A percentile compares a stretch with the other conserved stretches of the same genome.
phyloP scores from a whole-genome alignment of 2,797 vertebrate genomes.

The Rachycentron canadum region DNA sequence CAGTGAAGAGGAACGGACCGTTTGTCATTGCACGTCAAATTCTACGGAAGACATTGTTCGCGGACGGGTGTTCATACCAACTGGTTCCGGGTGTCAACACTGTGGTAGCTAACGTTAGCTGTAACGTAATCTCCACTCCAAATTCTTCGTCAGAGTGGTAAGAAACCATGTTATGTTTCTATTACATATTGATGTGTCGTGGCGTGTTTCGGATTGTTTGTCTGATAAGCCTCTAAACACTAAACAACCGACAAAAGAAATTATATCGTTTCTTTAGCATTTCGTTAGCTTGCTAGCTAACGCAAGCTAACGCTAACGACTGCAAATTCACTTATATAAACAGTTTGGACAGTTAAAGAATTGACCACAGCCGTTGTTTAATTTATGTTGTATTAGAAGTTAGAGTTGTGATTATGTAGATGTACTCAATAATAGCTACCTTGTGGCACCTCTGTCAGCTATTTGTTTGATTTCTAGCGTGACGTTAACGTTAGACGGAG shows the following conservation, averaged over 20 bases:
- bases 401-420: rapidly evolving
- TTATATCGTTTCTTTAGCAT: conserved; percentile 2
- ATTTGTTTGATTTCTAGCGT: not conserved
- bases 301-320: conserved; percentile 38
- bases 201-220: rapidly evolving
- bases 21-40: not conserved
- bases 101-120: conserved; percentile 67
- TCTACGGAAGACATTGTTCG: conserved; percentile 57
- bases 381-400: rapidly evolving
- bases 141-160: conserved; percentile 62
- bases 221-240: rapidly evolving
- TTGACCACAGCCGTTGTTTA: rapidly evolving
- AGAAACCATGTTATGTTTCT: conserved; percentile 17
- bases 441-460: not conserved
- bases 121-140: conserved; percentile 40
- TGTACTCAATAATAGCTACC: rapidly evolving
- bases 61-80: conserved; percentile 52
- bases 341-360: not conserved
- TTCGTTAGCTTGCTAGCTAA: conserved; percentile 54
- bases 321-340: not conserved
- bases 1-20: not conserved
- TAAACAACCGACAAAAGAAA: not conserved
- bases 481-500: not conserved
- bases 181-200: not conserved
- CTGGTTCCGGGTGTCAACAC: conserved; percentile 67